Evolutionary conservation across 1,140 invertebrate genomes (phyloP), one percentile per base, ranked within the genome.

Genomic region (Hycleus phaleratus): DNA sequence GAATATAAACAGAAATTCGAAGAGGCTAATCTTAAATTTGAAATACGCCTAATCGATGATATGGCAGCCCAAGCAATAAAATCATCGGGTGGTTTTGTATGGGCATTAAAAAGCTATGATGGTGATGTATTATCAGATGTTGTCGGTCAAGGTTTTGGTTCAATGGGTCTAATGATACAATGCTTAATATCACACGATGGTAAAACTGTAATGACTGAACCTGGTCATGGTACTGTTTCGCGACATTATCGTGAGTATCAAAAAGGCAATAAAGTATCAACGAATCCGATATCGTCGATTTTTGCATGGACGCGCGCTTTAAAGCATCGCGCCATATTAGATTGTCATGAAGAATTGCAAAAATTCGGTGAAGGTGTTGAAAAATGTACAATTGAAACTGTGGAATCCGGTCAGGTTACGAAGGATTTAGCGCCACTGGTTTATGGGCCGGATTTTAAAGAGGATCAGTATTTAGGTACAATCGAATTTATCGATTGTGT

Each of bases 231-330:
- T 38, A 97, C 94, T 1, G 93, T 97, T 0, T 97, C 94, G 0
- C 81, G 94, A 62, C 95, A 97, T 73, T 98, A 87, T 73, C 80
- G 93, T 38, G 49, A 92, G 70, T 85, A 96, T 73, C 92, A 97
- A 69, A 87, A 94, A 78, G 93, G 92, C 42, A 92, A 95, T 73
- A 91, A 95, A 77, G 97, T 93, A 2, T 96, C 93, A 2, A 97
- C 94, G n/a, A 97, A 97, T 76, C 90, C 94, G 0, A 95, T 97
- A 68, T 92, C 95, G n/a, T 97, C 93, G 1, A 98, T 98, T 63
- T 98, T 96, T 77, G 95, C 95, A 3, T 98, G 95, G 95, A 94
- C 93, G 0, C 81, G 86, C 62, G 95, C 95, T 46, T 77, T 98
- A 0, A 75, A 88, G 46, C 94, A 97, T 74, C 83, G 95, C 59